Conservation (phyloP, 2,113 vertebrate genomes). For the Centrocercus urophasianus region DNA sequence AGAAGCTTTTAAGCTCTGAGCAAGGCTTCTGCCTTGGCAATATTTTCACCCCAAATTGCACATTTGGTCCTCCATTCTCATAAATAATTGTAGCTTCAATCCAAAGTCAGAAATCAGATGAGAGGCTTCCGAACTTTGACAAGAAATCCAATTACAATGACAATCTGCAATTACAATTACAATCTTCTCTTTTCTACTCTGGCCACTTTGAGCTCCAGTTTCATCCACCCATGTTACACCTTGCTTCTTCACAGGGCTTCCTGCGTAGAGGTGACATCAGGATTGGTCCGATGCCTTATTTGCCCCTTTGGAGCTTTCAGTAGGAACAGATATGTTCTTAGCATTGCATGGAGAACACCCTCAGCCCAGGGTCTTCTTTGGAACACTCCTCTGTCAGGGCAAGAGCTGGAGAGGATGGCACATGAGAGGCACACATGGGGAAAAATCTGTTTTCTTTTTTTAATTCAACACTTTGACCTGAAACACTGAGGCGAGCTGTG, state of each 20-base stretch:
- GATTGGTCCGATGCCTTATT: neutral
- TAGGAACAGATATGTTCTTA: neutral
- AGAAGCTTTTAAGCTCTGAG: neutral
- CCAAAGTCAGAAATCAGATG: neutral
- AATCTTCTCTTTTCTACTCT: neutral
- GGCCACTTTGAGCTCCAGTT: neutral
- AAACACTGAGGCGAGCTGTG: neutral
- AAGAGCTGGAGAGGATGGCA: neutral
- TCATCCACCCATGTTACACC: neutral
- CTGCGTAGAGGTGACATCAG: neutral
- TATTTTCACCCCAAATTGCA: neutral
- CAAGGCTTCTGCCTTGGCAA: neutral
- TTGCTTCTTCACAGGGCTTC: neutral
- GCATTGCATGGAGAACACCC: neutral
- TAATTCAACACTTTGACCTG: neutral
- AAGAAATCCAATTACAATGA: too few species aligned
- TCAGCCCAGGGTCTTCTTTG: neutral
- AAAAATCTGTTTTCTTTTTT: neutral
- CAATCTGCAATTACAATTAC: neutral
- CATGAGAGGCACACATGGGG: fast-evolving
- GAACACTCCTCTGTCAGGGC: neutral
- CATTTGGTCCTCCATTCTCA: neutral
- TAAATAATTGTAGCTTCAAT: neutral
- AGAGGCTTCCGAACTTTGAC: neutral
- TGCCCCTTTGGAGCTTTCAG: neutral